Base-by-base conservation (phyloP, 2,113 vertebrate species). In the Narcine bancroftii region DNA sequence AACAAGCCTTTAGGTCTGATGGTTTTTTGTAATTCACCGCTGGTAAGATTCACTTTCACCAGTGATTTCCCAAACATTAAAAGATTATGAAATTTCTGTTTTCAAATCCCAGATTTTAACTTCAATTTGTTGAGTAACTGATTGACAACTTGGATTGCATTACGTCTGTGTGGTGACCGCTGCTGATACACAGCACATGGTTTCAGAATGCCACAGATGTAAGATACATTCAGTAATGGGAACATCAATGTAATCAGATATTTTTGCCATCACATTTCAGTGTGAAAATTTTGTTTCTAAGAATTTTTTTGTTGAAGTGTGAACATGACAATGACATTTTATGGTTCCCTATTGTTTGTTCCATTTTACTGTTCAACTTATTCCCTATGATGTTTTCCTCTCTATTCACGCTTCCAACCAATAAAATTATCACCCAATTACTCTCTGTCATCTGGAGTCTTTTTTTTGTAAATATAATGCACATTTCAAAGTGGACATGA, bases 341-440 rank as follows among this genome's bases (percentile, higher is more conserved):
- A 60, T 60, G 36, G 36, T 63, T 83, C 76, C 39, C 47, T 53
- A 29, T 83, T 83, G 47, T 26, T 53, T 15, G 26, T 9, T 53
- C 50, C 53, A 60, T 36, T 83, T 13, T 4, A 6, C 50, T 15
- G 76, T 56, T 56, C 50, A 56, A 6, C 79, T 56, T 56, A 83
- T 33, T 56, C 79, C 19, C 79, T 83, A 29, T 53, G 29, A 15
- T 83, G 33, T 87, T 36, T 63, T 87, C 56, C 53, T 87, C 33
- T 60, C n/a, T 60, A 60, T 21, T 87, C 36, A 9, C 33, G 56
- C 81, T 87, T 87, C 53, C 81, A 87, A 36, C 53, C 53, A 63
- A 87, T 87, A 87, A 60, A 87, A 60, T 36, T 87, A 63, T 87
- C 53, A 87, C 36, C 36, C 15, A 87, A 36, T 36, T n/a, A 85